Evolutionary conservation across 2,888 invertebrate species (phyloP).

Genomic region (Druceiella hillmani): DNA sequence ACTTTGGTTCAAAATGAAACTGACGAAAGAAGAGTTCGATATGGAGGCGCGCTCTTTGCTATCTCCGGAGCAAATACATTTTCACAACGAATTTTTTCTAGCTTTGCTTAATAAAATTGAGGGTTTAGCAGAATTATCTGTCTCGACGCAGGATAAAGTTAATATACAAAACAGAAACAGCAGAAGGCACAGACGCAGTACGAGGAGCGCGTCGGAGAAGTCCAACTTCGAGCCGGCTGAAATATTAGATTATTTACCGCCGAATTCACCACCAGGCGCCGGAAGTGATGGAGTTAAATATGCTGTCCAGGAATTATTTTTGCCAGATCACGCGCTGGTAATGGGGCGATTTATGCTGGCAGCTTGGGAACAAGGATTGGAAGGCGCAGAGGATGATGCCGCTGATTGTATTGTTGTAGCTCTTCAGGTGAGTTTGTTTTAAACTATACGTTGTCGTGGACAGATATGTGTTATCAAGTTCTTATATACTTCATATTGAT

Average conservation of each 20-base stretch:
- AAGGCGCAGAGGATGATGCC: slow-evolving; percentile 78
- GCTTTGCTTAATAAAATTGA: slow-evolving; percentile 74
- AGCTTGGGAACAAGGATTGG: slow-evolving; percentile 85
- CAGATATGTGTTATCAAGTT: no score
- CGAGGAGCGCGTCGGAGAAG: slow-evolving; percentile 49
- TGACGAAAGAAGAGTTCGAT: slow-evolving; percentile 82
- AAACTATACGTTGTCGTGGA: no score
- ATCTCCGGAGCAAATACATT: slow-evolving; percentile 65
- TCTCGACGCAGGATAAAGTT: slow-evolving; percentile 40
- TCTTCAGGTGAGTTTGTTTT: slow-evolving; percentile 57
- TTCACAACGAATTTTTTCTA: slow-evolving; percentile 80
- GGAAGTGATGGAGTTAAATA: slow-evolving; percentile 49
- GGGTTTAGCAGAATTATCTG: slow-evolving; percentile 42
- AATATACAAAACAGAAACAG: slow-evolving; percentile 40
- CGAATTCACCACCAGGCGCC: slow-evolving; percentile 49
- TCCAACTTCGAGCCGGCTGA: slow-evolving; percentile 58
- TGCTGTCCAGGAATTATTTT: slow-evolving; percentile 63
- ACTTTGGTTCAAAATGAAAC: slow-evolving; percentile 68
- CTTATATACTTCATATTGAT: slow-evolving; percentile 1
- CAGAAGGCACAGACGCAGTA: slow-evolving; percentile 49
- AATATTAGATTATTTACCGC: slow-evolving; percentile 52
- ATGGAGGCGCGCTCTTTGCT: slow-evolving; percentile 69
- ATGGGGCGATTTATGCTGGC: slow-evolving; percentile 77
- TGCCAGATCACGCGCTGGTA: slow-evolving; percentile 81
- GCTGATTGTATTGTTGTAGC: slow-evolving; percentile 79